Evolutionary conservation across 1,140 invertebrate genomes (phyloP).

Genomic region (Drosophila prosaltans): DNA sequence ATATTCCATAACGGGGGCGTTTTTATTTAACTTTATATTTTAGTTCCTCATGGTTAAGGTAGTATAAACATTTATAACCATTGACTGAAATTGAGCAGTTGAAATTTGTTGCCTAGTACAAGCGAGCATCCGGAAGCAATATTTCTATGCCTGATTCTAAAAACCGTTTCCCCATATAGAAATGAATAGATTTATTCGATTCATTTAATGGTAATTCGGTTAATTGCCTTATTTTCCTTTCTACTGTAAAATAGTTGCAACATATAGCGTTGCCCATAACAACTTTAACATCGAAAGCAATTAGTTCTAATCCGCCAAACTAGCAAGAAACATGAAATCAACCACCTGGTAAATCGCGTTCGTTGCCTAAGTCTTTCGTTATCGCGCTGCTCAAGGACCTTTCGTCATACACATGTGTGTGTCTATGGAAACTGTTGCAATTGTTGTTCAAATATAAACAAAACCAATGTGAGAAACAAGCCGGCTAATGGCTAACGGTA

Average conservation of each 20-base stretch:
- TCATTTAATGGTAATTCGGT: not conserved
- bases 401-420: slow-evolving; percentile 34
- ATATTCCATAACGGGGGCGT: slow-evolving; percentile 18
- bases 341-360: slow-evolving; percentile 43
- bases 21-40: slow-evolving; percentile 7
- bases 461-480: slow-evolving; percentile 37
- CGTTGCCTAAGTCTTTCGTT: slow-evolving; percentile 77
- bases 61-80: too few relatives aligned
- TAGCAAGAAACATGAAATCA: slow-evolving; percentile 28
- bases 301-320: slow-evolving; percentile 43
- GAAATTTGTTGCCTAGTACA: too few relatives aligned
- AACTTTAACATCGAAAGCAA: slow-evolving; percentile 25
- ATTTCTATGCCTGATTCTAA: not conserved
- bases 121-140: not conserved
- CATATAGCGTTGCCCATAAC: slow-evolving; percentile 21
- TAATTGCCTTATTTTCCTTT: not conserved
- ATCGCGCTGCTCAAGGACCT: slow-evolving; percentile 55
- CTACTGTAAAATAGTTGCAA: not conserved
- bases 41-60: slow-evolving; percentile 13
- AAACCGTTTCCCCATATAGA: too few relatives aligned
- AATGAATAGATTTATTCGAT: not conserved
- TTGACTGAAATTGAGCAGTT: not conserved
- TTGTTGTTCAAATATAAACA: slow-evolving; percentile 79
- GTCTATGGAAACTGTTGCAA: slow-evolving; percentile 78
- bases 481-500: slow-evolving; percentile 55